These are phyloP conservation scores for Misgurnus anguillicaudatus DNA, from an alignment of 2,113 vertebrate genomes.

Conservation along the genomic window DNA sequence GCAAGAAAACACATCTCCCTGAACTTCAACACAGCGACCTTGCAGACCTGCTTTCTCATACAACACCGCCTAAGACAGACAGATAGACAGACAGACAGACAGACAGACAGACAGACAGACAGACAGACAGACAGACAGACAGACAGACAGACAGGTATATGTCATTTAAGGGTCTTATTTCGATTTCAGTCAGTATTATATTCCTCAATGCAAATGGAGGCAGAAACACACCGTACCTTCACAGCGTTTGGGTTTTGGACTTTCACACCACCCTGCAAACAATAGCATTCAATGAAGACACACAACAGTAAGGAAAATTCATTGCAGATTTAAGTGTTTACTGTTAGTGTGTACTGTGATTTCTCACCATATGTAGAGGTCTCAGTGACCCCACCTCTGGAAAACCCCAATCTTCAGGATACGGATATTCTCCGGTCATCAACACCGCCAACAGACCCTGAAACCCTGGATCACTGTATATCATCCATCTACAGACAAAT, in stretches of 20 bases:
- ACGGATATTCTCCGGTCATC: constrained; percentile 85
- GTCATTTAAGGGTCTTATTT: no score
- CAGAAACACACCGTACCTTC: constrained; percentile 76
- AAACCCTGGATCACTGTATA: constrained; percentile 90
- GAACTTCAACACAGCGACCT: constrained; percentile 80
- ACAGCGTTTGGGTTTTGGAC: constrained; percentile 85
- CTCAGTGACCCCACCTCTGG: constrained; percentile 85
- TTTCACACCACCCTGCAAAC: constrained; percentile 86
- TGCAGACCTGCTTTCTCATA: constrained; percentile 88
- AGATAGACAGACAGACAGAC: not conserved
- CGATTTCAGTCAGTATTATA: not conserved
- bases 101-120: no score
- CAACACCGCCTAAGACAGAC: constrained; percentile 75
- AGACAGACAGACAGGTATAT: no score
- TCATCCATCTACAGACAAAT: constrained; percentile 79
- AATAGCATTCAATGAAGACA: not conserved
- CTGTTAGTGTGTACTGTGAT: not conserved
- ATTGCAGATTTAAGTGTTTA: not conserved
- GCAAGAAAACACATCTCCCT: constrained; percentile 78
- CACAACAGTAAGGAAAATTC: not conserved
- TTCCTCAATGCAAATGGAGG: no score
- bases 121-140: constrained; percentile 2
- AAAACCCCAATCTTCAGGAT: constrained; percentile 87
- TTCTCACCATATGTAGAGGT: constrained; percentile 88
- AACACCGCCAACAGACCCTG: constrained; percentile 84